Base-by-base conservation (phyloP, 2,113 vertebrate species). In the Nymphicus hollandicus region DNA sequence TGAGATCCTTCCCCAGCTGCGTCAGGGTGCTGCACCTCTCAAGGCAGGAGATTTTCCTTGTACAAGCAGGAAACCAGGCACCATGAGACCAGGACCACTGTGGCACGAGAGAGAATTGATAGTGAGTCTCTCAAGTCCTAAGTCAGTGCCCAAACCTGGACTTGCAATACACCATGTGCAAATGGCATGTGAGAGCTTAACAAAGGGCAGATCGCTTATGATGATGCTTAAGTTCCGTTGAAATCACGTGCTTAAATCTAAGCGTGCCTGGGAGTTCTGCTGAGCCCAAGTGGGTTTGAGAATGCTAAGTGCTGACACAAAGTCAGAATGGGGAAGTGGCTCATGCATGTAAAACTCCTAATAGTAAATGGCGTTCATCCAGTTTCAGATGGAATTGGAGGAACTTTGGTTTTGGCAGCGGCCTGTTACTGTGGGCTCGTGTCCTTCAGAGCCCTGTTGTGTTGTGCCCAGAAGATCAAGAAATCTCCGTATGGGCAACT, bases 141-240 rank as follows among this genome's bases (percentile, higher is more conserved):
- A 72, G 29, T 66, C 72, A 31, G 44, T 28, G 58, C 25, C n/a
- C 23, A 41, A n/a, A 58, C 1, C 2, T 47, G 76, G 52, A 22
- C 39, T 61, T 72, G 47, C 33, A 27, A 0, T 37, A 29, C 5
- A 22, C 44, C 25, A 4, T 0, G 0, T 74, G 52, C 9, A 64
- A 92, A 65, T 7, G 10, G 14, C 10, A 5, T 0, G 4, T 69
- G 56, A 76, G 47, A 41, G 28, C 29, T 60, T 81, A 44, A 47
- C 31, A 11, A 41, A 77, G 49, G 44, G 11, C 29, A 68, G 46
- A n/a, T 70, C 0, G 0, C 46, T 78, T 73, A 11, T 73, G 47
- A 64, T 81, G 60, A 31, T 72, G 70, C 37, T 77, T 35, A 44
- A 49, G 10, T 65, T 69, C 58, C 88, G 64, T 29, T 91, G 61